Evolutionary conservation across 2,113 vertebrate genomes (phyloP).

Genomic region (Pelusios castaneus): DNA sequence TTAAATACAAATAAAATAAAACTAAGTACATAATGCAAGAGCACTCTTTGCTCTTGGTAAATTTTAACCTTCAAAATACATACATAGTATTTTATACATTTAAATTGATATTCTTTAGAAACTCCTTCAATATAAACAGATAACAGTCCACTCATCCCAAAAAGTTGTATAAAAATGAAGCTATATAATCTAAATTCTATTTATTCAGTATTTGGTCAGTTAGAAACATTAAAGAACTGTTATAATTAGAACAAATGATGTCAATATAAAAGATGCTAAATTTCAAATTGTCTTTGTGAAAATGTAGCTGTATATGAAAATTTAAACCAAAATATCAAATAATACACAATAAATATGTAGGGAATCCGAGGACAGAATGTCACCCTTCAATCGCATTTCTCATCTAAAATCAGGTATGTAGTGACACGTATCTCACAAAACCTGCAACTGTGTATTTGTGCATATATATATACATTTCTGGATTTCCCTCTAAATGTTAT

Average conservation of each 20-base stretch:
- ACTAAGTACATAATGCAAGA: neutral
- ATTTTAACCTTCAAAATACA: neutral
- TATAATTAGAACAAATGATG: neutral
- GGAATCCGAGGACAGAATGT: neutral
- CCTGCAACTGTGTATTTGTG: neutral
- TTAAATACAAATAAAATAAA: neutral
- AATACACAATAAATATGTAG: neutral
- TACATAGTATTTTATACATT: neutral
- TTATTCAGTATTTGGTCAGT: neutral
- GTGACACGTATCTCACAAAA: neutral
- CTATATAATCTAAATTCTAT: neutral
- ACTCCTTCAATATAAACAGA: neutral
- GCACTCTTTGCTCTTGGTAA: neutral
- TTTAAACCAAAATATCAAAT: neutral
- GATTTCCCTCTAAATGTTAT: neutral
- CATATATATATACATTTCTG: neutral
- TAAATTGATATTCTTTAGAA: neutral
- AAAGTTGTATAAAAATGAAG: neutral
- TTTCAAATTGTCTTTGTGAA: neutral
- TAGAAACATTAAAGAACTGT: neutral
- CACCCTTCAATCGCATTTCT: neutral
- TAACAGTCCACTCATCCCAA: neutral
- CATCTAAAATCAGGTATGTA: neutral
- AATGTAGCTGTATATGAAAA: neutral
- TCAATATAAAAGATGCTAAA: neutral